phyloP scores from a whole-genome alignment of 2,113 vertebrate species.

The Indicator indicator region DNA sequence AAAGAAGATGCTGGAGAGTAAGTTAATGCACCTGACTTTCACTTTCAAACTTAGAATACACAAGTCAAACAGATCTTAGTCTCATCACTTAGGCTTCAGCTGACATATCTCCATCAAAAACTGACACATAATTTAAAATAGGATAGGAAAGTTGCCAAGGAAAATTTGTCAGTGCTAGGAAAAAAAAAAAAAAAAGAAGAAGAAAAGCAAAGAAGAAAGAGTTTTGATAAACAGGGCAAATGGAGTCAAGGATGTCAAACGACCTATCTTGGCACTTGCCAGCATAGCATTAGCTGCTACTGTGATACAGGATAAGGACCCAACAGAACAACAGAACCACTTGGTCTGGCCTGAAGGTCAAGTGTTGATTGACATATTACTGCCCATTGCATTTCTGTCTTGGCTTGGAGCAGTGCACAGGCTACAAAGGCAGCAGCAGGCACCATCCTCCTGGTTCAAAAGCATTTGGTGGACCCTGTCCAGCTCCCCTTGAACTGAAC shows the following conservation, averaged over 20 bases:
- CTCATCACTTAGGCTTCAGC: neutral
- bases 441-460: accelerated
- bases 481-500: neutral
- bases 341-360: neutral
- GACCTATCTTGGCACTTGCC: neutral
- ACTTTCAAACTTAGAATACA: neutral
- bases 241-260: neutral
- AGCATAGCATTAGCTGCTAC: neutral
- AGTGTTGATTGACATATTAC: neutral
- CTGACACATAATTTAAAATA: neutral
- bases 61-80: neutral
- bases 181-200: neutral
- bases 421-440: neutral
- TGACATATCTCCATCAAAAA: neutral
- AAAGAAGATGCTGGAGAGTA: neutral
- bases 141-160: neutral
- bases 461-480: neutral
- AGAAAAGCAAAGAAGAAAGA: neutral
- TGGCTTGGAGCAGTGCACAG: neutral
- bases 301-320: neutral
- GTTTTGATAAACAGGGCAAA: neutral
- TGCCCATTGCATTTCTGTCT: neutral
- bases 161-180: neutral
- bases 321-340: too few species aligned
- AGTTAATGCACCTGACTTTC: neutral